phyloP scores from a whole-genome alignment of 2,113 vertebrate species.

The Raja brachyura region DNA sequence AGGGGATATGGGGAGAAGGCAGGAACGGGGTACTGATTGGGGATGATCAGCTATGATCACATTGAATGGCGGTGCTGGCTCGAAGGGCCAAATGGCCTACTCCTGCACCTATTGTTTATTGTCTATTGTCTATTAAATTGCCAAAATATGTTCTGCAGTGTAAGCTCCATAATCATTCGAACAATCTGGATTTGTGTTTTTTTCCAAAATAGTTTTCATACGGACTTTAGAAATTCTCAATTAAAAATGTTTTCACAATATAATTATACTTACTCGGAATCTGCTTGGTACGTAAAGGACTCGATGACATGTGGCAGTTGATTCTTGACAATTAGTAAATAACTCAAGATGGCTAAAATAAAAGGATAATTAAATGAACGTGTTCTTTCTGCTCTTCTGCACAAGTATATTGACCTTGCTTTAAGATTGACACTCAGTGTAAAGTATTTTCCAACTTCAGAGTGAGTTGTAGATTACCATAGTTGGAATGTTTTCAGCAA shows the following conservation, averaged over 20 bases:
- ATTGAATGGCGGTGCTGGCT: too few relatives aligned
- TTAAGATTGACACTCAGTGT: not conserved
- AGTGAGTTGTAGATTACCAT: not conserved
- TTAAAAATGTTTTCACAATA: not conserved
- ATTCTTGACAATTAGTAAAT: slow-evolving; percentile 93
- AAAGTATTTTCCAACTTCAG: not conserved
- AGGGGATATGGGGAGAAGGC: too few relatives aligned
- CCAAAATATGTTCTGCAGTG: not conserved
- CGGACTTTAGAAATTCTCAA: not conserved
- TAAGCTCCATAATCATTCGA: not conserved
- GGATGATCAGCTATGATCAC: too few relatives aligned
- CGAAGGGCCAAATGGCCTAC: too few relatives aligned
- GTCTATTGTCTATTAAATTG: too few relatives aligned
- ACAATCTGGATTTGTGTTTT: not conserved
- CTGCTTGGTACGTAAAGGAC: slow-evolving; percentile 52
- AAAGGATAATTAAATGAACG: not conserved
- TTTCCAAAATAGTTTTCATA: not conserved
- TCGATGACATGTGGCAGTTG: slow-evolving; percentile 89
- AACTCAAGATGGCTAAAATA: slow-evolving; percentile 84
- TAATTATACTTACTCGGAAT: slow-evolving; percentile 25
- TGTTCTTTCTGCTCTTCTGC: not conserved
- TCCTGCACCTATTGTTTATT: too few relatives aligned
- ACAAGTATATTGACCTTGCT: not conserved
- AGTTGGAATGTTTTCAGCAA: not conserved
- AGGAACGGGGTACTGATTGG: too few relatives aligned